Evolutionary conservation across 1,140 invertebrate species (phyloP), one percentile per base, ranked within the genome.

Genomic region (Apis laboriosa): DNA sequence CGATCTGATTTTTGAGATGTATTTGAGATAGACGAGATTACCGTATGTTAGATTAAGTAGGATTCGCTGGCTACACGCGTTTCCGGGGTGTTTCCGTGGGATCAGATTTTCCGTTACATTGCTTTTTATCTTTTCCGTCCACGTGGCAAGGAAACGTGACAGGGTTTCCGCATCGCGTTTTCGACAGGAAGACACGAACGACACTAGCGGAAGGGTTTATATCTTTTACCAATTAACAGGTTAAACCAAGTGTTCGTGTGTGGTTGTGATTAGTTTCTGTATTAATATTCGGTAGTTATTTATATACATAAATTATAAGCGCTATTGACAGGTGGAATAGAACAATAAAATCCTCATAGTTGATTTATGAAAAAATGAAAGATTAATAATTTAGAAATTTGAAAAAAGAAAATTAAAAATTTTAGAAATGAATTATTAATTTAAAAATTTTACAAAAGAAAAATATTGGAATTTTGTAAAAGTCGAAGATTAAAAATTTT

Each of bases 1-100:
- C 7, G 28, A 51, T 70, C n/a, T 60, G 28, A 21, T 63, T 51
- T 73, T 5, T 8, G 17, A 1, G 4, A 43, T 34, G 2, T 34
- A 0, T 34, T 4, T 34, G 34, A 34, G 53, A 67, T 34, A 49
- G 61, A 34, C 53, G 68, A 63, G 24, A 12, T 51, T 63, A 60
- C 24, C 51, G 73, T 28, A 13, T 67, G 51, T 15, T 60, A 55
- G 9, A 21, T 7, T n/a, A 49, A 43, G 11, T 55, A 21, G 51
- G 24, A 60, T 76, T 80, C 43, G 56, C 63, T 56, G 66, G 67
- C 58, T 70, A 63, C 15, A 72, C 81, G 17, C 66, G 63, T 60
- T 84, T 87, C 86, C 86, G 85, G 86, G 86, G 81, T 86, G 86
- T 87, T 76, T 74, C 77, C 64, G 12, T 61, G 55, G 77, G 64